Base-by-base conservation (phyloP, 2,888 invertebrate species). In the Molorchus minor region DNA sequence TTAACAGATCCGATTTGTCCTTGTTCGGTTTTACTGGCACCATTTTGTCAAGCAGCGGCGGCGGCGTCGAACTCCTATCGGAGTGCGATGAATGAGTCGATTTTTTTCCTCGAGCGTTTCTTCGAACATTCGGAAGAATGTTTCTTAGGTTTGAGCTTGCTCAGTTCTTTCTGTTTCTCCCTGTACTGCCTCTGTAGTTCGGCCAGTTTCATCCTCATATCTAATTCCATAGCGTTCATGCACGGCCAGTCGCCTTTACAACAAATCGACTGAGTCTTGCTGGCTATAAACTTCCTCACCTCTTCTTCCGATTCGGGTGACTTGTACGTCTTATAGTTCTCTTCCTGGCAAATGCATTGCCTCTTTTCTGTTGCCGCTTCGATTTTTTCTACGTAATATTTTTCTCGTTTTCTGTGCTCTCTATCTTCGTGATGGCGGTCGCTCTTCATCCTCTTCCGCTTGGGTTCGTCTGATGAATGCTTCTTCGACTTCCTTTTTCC, bases 101-200 rank as follows among this genome's bases (percentile, higher is more conserved):
- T 70, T 82, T 83, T n/a, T 68, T 85, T 85, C 16, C 83, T 75
- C 0, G 82, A 80, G 59, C 82, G 78, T 55, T 85, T 82, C 71
- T 84, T 86, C 7, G 70, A 67, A 38, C 72, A 73, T 7, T 73
- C 72, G 3, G 57, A 55, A 12, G 65, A 62, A 41, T 70, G 66
- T 58, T 85, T 82, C 60, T 85, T 85, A 1, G 87, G 87, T 16
- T 86, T 85, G 36, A 92, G 82, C 65, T 89, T 89, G 61, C 87
- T 87, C n/a, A 95, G 81, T 78, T 94, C 92, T 21, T 88, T 88
- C 75, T 93, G 91, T 75, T 93, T 93, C 76, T 94, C 93, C 62
- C 88, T 88, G 75, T 93, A 92, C 74, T 92, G 89, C 19, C 90
- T 84, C 72, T 94, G 92, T 20, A 95, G 83, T 49, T 94, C 93